These are phyloP conservation scores for Diacarnus erythraeanus DNA, from an alignment of 37 sponge, comb jelly and placozoan species.

Conservation along the genomic window DNA sequence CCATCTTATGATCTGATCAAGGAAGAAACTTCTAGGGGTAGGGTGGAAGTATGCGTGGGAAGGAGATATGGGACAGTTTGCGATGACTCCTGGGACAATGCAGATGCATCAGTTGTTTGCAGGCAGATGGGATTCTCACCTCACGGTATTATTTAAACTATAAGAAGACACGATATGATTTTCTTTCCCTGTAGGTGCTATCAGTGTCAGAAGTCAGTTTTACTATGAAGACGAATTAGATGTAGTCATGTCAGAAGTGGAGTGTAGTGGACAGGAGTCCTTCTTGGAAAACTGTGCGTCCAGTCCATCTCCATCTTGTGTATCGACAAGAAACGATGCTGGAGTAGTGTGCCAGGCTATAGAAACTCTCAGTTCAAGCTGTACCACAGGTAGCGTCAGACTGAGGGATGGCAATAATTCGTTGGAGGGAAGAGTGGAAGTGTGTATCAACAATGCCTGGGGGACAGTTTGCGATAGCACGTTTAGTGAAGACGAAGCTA, in stretches of 20 bases:
- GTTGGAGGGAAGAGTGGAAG: conserved; percentile 33
- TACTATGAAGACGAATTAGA: neutral
- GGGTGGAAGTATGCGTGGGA: conserved; percentile 36
- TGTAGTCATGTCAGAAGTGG: neutral
- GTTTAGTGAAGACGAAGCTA: conserved; percentile 12
- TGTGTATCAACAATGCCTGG: conserved; percentile 25
- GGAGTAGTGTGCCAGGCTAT: conserved; percentile 5
- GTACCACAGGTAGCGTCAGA: conserved; percentile 8
- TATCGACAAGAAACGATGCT: conserved; percentile 1
- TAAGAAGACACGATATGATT: too few species aligned
- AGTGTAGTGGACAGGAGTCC: neutral
- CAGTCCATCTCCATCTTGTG: neutral
- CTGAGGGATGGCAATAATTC: conserved; percentile 10
- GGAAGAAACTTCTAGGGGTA: conserved; percentile 7
- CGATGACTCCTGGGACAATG: conserved; percentile 13
- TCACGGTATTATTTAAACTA: conserved; percentile 10
- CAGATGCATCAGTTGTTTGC: conserved; percentile 44
- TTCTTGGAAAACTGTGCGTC: neutral
- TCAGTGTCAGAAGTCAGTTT: neutral
- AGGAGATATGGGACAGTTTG: conserved; percentile 32
- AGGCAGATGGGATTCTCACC: conserved; percentile 41
- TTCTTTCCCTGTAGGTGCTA: neutral
- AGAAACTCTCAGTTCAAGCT: neutral
- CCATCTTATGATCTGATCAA: neutral
- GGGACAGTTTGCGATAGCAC: conserved; percentile 17